A percentile compares a stretch with the other conserved stretches of the same genome.
Conservation (phyloP, 2,888 invertebrate genomes). For the Netelia melanura region DNA sequence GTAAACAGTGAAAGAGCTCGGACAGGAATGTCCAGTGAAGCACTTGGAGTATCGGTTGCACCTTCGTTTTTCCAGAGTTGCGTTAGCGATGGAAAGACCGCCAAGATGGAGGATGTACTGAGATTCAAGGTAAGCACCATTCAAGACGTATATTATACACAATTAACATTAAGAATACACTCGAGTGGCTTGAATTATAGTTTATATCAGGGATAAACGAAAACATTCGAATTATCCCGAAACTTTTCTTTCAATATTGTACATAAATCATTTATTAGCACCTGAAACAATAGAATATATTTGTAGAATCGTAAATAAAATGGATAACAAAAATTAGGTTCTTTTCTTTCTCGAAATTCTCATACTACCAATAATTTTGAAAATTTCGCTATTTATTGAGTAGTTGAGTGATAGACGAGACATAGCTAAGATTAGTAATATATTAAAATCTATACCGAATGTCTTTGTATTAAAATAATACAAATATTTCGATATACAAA, state of each 20-base stretch:
- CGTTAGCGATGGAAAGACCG: slow-evolving; percentile 97
- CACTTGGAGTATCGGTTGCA: slow-evolving; percentile 97
- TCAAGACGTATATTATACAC: not conserved
- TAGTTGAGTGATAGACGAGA: slow-evolving; percentile 22
- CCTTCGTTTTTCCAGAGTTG: slow-evolving; percentile 98
- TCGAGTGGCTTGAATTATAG: slow-evolving; percentile 22
- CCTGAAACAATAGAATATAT: not conserved
- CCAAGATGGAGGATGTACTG: slow-evolving; percentile 97
- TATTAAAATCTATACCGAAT: slow-evolving; percentile 4
- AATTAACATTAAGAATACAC: slow-evolving; percentile 10
- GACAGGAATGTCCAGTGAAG: slow-evolving; percentile 98
- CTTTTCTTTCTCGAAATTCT: slow-evolving; percentile 6
- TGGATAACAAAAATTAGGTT: not conserved
- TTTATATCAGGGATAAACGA: slow-evolving; percentile 6
- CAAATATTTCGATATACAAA: not conserved
- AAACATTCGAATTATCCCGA: slow-evolving; percentile 1
- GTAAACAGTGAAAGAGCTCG: slow-evolving; percentile 95
- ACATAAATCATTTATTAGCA: slow-evolving; percentile 14
- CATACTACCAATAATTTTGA: not conserved
- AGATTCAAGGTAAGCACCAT: slow-evolving; percentile 92
- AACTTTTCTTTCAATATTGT: slow-evolving; percentile 25
- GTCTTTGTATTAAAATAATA: slow-evolving; percentile 23
- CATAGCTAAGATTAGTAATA: slow-evolving; percentile 10
- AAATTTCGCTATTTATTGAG: slow-evolving; percentile 4
- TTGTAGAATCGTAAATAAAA: not conserved